phyloP scores from a whole-genome alignment of 2,888 invertebrate genomes.

The Mythimna vitellina region DNA sequence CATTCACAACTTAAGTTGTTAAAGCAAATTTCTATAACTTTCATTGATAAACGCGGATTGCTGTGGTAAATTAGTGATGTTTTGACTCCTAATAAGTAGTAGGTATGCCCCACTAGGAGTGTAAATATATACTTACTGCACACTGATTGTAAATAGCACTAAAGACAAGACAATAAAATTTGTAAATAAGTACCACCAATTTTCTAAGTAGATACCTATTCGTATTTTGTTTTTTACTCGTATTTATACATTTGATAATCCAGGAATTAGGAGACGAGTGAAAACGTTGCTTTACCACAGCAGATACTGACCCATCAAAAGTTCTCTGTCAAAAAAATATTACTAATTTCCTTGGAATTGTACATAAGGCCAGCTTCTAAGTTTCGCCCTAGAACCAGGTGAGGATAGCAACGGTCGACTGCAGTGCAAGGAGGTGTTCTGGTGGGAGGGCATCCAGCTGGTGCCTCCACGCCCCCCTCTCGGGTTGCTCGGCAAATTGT shows the following conservation, averaged over 20 bases:
- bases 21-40: no score
- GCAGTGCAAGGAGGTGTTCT: constrained; percentile 92
- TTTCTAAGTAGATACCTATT: not conserved
- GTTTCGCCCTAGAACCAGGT: constrained; percentile 76
- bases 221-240: no score
- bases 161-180: not conserved
- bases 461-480: constrained; percentile 91
- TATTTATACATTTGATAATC: not conserved
- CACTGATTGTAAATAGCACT: constrained; percentile 28
- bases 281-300: not conserved
- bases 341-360: constrained; percentile 24
- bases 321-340: not conserved
- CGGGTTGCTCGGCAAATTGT: constrained; percentile 91
- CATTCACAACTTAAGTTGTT: not conserved
- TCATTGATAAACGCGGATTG: not conserved
- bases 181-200: constrained; percentile 4
- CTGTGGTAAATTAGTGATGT: constrained; percentile 5
- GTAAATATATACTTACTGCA: not conserved
- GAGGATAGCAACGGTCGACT: constrained; percentile 88
- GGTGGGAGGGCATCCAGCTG: constrained; percentile 94
- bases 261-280: not conserved
- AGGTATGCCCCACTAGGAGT: not conserved
- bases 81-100: constrained; percentile 18
- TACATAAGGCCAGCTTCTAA: constrained; percentile 55
- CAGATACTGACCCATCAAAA: not conserved